These are phyloP conservation scores for Ennomos quercinarius DNA, from an alignment of 2,888 invertebrate species.

Conservation along the genomic window DNA sequence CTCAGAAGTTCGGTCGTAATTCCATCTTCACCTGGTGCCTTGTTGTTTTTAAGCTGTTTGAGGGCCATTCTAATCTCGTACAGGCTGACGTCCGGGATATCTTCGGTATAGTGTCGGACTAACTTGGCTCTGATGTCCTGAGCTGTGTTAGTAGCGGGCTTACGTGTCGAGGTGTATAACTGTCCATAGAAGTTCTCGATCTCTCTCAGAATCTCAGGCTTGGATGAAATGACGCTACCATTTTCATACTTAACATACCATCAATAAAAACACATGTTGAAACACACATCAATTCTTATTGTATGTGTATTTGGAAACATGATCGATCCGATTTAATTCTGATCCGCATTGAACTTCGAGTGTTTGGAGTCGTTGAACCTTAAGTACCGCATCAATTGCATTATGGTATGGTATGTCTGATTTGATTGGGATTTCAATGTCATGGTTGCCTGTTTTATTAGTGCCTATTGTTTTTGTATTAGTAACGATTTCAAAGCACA, in stretches of 20 bases:
- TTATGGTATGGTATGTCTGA: constrained; percentile 19
- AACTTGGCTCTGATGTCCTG: too few species aligned
- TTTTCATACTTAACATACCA: constrained; percentile 1
- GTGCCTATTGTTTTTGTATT: constrained; percentile 1
- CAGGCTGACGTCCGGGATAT: too few species aligned
- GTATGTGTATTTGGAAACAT: constrained; percentile 25
- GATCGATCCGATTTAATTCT: constrained; percentile 34
- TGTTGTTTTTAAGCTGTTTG: too few species aligned
- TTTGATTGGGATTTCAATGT: constrained; percentile 21
- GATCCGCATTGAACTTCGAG: constrained; percentile 34
- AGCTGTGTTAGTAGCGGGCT: too few species aligned
- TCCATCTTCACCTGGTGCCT: too few species aligned
- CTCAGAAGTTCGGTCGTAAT: too few species aligned
- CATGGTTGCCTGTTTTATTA: constrained; percentile 18
- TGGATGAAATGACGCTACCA: too few species aligned
- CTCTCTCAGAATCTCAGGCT: too few species aligned
- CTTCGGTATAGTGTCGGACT: too few species aligned
- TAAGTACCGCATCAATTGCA: constrained; percentile 24
- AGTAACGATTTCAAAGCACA: background rate
- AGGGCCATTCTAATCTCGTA: too few species aligned
- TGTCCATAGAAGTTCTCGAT: too few species aligned
- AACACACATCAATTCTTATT: constrained; percentile 1
- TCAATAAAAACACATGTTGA: background rate
- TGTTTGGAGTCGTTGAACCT: constrained; percentile 30
- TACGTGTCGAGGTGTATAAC: too few species aligned